Evolutionary conservation across 2,113 vertebrate species (phyloP).

Genomic region (Lepidiolamprologus cunningtoni): DNA sequence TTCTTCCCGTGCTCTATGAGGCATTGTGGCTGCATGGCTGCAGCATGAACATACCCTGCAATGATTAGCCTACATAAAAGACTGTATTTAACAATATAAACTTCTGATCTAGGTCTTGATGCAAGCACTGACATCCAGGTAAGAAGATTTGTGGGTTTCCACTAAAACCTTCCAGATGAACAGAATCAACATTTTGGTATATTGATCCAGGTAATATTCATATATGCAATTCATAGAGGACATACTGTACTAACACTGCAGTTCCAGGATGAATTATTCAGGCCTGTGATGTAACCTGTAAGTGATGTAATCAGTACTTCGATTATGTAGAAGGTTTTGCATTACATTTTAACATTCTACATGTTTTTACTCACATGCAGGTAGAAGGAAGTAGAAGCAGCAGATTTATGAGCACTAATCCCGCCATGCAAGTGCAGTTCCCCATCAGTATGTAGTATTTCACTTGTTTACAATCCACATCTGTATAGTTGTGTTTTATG

Average conservation of each 20-base stretch:
- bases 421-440: neutral
- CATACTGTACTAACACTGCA: neutral
- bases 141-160: neutral
- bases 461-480: neutral
- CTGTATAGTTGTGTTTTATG: neutral
- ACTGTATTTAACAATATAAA: neutral
- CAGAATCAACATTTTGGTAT: neutral
- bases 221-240: neutral
- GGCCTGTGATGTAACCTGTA: neutral
- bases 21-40: neutral
- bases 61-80: neutral
- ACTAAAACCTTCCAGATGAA: neutral
- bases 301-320: neutral
- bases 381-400: neutral
- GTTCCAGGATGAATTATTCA: neutral
- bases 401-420: neutral
- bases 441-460: neutral
- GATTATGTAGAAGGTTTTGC: neutral
- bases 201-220: neutral
- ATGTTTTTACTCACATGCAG: no score
- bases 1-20: neutral
- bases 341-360: neutral
- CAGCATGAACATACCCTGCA: neutral
- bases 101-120: neutral
- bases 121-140: fast-evolving